Percentiles rank a stretch among this genome's conserved stretches.
phyloP scores from a whole-genome alignment of 2,888 invertebrate genomes.

The Lasius fuliginosus region DNA sequence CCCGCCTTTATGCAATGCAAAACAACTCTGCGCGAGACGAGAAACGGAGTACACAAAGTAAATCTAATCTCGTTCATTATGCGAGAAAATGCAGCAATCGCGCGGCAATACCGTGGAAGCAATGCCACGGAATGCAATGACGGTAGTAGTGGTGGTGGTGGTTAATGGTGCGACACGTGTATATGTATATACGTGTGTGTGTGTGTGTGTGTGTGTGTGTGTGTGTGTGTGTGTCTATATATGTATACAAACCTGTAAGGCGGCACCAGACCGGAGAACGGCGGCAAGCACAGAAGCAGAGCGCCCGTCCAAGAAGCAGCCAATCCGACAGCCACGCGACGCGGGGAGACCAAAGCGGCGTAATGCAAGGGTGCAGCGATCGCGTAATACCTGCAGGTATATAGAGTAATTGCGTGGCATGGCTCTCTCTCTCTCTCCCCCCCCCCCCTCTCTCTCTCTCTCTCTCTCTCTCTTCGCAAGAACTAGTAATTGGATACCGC shows the following conservation, averaged over 20 bases:
- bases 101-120: conserved; percentile 9
- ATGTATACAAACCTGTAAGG: conserved; percentile 84
- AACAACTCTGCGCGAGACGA: neutral
- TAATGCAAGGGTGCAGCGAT: conserved; percentile 94
- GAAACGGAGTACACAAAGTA: neutral
- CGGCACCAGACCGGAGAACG: conserved; percentile 88
- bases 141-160: neutral
- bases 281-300: conserved; percentile 89
- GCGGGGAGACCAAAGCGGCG: conserved; percentile 91
- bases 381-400: conserved; percentile 89
- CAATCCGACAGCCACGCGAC: conserved; percentile 90
- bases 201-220: neutral
- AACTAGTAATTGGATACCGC: neutral
- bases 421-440: neutral
- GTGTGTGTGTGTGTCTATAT: neutral
- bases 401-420: conserved; percentile 28
- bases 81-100: conserved; percentile 37
- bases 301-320: conserved; percentile 90
- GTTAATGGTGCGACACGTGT: neutral
- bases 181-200: neutral
- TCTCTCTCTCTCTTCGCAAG: neutral
- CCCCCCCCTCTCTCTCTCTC: too few species aligned
- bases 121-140: neutral
- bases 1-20: conserved; percentile 13
- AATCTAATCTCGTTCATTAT: conserved; percentile 37